A percentile compares a stretch with the other conserved stretches of the same genome.
Evolutionary conservation across 1,140 invertebrate genomes (phyloP).

Genomic region (Micrasema longulum): DNA sequence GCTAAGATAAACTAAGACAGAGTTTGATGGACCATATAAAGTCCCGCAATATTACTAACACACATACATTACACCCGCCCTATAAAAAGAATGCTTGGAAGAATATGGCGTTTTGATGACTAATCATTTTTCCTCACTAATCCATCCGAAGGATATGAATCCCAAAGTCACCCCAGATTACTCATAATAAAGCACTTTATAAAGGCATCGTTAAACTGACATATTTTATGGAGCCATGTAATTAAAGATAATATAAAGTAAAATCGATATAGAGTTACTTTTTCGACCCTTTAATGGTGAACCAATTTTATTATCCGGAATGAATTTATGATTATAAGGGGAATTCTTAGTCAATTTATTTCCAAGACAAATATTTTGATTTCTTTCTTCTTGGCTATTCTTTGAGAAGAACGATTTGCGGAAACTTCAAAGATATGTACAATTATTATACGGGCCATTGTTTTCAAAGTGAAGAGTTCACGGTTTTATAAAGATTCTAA

Average conservation of each 20-base stretch:
- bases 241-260: constrained; percentile 12
- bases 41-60: neutral
- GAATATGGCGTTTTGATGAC: constrained; percentile 27
- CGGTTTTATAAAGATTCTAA: no score
- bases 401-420: no score
- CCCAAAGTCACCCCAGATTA: constrained; percentile 15
- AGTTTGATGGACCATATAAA: constrained; percentile 28
- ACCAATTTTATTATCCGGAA: constrained; percentile 9
- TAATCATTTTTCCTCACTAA: constrained; percentile 27
- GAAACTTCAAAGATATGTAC: no score
- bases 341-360: neutral
- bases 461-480: no score
- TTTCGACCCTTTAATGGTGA: constrained; percentile 21
- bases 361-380: constrained; percentile 8
- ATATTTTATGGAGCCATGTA: constrained; percentile 22
- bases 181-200: constrained; percentile 28
- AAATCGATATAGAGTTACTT: constrained; percentile 16
- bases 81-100: constrained; percentile 11
- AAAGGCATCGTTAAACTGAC: constrained; percentile 15
- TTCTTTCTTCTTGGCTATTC: no score
- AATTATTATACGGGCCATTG: no score
- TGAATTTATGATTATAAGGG: constrained; percentile 13
- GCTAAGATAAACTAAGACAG: constrained; percentile 19
- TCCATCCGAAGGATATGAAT: constrained; percentile 21
- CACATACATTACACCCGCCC: neutral